These are phyloP conservation scores for Crotalus helleri DNA, from an alignment of 2,113 vertebrate species.

Conservation along the genomic window DNA sequence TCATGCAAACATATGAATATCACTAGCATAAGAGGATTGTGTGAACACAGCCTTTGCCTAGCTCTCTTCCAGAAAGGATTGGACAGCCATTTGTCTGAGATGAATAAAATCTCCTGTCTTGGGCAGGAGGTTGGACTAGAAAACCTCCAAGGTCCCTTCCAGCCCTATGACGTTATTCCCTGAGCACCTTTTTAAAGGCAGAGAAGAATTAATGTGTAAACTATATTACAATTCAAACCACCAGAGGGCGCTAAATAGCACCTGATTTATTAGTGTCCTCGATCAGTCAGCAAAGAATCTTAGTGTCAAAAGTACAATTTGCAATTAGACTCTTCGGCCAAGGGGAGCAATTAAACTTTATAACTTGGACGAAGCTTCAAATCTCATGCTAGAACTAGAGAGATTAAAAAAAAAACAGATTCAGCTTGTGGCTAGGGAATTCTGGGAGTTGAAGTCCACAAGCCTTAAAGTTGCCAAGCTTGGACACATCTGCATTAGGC, in stretches of 20 bases:
- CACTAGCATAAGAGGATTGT: not conserved
- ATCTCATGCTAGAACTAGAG: not conserved
- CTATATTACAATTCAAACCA: not conserved
- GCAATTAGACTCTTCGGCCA: not conserved
- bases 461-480: not conserved
- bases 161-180: not conserved
- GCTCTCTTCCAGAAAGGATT: not conserved
- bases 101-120: not conserved
- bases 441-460: not conserved
- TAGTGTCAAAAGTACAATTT: no score
- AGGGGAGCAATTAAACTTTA: not conserved
- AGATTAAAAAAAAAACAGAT: not conserved
- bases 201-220: not conserved
- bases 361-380: not conserved
- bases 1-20: not conserved
- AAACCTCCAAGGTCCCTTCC: not conserved
- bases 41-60: not conserved
- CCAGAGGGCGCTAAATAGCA: not conserved
- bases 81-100: not conserved
- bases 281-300: not conserved
- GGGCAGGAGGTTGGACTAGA: not conserved
- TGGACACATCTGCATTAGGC: not conserved
- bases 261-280: not conserved
- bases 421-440: not conserved
- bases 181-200: not conserved